Evolutionary conservation across 2,888 invertebrate genomes (phyloP).

Genomic region (Melipona bicolor): DNA sequence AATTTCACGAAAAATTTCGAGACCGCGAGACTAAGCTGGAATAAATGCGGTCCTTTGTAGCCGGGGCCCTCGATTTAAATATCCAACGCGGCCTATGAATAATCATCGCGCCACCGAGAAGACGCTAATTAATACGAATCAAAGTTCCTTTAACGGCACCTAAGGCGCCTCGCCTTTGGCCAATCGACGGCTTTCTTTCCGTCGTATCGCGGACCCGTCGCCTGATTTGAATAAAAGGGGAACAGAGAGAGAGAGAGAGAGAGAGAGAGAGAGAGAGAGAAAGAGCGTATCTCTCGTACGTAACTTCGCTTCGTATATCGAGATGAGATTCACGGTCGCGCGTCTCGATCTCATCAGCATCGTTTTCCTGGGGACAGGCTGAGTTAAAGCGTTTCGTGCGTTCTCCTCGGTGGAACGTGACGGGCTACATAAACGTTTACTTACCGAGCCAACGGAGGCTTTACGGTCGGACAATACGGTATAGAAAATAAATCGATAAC

Average conservation of each 20-base stretch:
- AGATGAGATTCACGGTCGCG: constrained; percentile 48
- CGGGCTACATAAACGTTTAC: constrained; percentile 69
- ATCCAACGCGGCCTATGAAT: constrained; percentile 19
- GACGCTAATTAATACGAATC: constrained; percentile 28
- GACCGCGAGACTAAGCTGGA: constrained; percentile 7
- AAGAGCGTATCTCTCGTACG: background rate
- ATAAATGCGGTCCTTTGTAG: constrained; percentile 22
- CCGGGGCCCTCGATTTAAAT: constrained; percentile 11
- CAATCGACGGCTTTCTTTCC: constrained; percentile 24
- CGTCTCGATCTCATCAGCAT: constrained; percentile 54
- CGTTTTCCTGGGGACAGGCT: constrained; percentile 40
- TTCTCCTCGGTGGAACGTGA: constrained; percentile 66
- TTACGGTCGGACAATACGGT: constrained; percentile 71
- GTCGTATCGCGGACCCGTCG: constrained; percentile 21
- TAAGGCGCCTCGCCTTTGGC: background rate
- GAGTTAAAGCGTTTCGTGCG: constrained; percentile 34
- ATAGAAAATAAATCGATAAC: constrained; percentile 82
- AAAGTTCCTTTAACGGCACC: constrained; percentile 5
- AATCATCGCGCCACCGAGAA: constrained; percentile 15
- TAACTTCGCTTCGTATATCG: constrained; percentile 40
- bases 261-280: background rate
- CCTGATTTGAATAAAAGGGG: constrained; percentile 41
- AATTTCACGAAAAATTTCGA: constrained; percentile 1
- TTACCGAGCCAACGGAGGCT: constrained; percentile 54
- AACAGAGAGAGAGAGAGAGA: background rate